Percentiles rank a stretch among this genome's conserved stretches.
phyloP scores from a whole-genome alignment of 2,888 invertebrate species.

The Trimorus sp. region DNA sequence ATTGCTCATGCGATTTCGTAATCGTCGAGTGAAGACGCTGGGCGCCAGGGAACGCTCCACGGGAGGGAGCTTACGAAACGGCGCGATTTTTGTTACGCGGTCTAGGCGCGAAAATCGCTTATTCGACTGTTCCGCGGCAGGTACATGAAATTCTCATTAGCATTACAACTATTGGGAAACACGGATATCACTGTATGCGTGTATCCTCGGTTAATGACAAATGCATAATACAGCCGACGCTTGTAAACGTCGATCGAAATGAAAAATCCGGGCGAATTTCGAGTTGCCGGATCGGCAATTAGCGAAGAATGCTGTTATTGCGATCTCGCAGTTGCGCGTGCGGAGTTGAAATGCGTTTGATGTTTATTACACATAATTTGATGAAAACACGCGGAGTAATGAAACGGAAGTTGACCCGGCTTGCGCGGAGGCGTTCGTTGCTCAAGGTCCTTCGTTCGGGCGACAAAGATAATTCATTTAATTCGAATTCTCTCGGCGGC shows the following conservation, averaged over 20 bases:
- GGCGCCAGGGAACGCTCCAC: too few relatives aligned
- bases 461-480: constrained; percentile 50
- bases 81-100: neutral
- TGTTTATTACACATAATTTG: constrained; percentile 79
- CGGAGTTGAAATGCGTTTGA: constrained; percentile 77
- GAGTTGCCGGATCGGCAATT: neutral
- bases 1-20: constrained; percentile 15
- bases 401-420: constrained; percentile 77
- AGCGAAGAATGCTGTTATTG: neutral
- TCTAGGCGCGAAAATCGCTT: constrained; percentile 17
- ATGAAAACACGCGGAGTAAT: constrained; percentile 77
- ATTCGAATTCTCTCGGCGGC: constrained; percentile 27
- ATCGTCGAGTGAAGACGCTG: neutral
- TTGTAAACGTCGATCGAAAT: neutral
- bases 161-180: constrained; percentile 10
- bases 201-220: constrained; percentile 8
- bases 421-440: too few relatives aligned
- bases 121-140: constrained; percentile 22
- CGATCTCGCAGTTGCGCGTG: neutral
- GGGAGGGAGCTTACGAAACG: neutral
- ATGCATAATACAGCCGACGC: neutral
- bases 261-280: neutral
- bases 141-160: constrained; percentile 55
- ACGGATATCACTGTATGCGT: constrained; percentile 5
- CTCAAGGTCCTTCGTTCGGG: constrained; percentile 34